Base-by-base conservation (phyloP, 2,888 invertebrate species). In the Automeris io region DNA sequence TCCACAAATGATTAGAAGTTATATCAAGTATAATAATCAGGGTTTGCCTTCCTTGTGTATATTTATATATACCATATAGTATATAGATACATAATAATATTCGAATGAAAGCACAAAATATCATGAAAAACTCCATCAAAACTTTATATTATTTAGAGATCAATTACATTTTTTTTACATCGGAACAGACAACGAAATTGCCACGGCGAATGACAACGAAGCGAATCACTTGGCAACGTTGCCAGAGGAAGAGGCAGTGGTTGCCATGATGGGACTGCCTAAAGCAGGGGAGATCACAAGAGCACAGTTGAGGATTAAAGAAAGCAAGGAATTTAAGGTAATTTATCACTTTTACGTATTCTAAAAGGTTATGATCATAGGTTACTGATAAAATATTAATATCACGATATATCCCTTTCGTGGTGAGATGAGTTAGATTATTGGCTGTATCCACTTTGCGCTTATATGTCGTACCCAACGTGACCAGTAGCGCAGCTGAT, bases 321-420 rank as follows among this genome's bases (percentile, higher is more conserved):
- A 99, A 82, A 98, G 97, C 88, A 96, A 96, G 81, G 99, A 99
- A 85, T 99, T 99, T 83, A 99, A 98, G 93, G 98, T 97, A 77
- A 47, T n/a, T 19, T 43, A 2, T 4, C 18, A 11, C 19, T 1
- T 26, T 11, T 6, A 35, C 18, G 9, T 19, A 36, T n/a, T 34
- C 4, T 16, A 4, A 5, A 18, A 16, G 32, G n/a, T 24, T 23
- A 21, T 33, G 7, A 21, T 13, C 22, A 5, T n/a, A 21, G 21
- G 31, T 31, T 18, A 16, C 1, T 19, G 5, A 8, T n/a, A 33
- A 18, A 33, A 18, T 33, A 7, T 19, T 33, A 8, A 9, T n/a
- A 19, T 8, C 18, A 33, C 8, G n/a, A n/a, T n/a, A n/a, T n/a
- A n/a, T n/a, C n/a, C n/a, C n/a, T n/a, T n/a, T n/a, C n/a, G n/a